These are phyloP conservation scores for Oryctes rhinoceros DNA, from an alignment of 1,140 invertebrate genomes.

Conservation along the genomic window DNA sequence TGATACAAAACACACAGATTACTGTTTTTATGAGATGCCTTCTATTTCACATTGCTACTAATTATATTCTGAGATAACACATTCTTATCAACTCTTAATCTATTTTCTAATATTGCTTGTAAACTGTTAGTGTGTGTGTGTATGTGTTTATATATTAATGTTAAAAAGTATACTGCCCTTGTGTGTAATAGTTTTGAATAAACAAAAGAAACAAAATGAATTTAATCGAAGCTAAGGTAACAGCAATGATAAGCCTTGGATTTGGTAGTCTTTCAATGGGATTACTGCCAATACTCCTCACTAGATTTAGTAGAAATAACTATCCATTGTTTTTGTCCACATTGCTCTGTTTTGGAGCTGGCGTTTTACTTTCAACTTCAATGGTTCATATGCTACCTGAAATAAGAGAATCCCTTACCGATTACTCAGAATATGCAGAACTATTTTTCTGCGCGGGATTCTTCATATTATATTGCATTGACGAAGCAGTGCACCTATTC, in stretches of 20 bases:
- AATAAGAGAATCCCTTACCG: conserved; percentile 59
- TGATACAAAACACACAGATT: no score
- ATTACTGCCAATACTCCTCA: conserved; percentile 70
- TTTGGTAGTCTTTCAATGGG: conserved; percentile 74
- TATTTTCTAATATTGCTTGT: no score
- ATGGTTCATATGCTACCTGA: conserved; percentile 86
- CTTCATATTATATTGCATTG: conserved; percentile 80
- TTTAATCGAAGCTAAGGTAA: conserved; percentile 67
- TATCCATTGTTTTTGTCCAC: conserved; percentile 70
- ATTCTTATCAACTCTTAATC: no score
- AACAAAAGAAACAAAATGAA: conserved; percentile 59
- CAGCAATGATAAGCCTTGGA: conserved; percentile 74
- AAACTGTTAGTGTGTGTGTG: no score
- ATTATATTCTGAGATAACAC: no score
- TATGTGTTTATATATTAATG: no score
- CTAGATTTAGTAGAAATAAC: conserved; percentile 63
- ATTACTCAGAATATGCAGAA: conserved; percentile 67
- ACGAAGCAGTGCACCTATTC: conserved; percentile 76
- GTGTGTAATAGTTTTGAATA: background rate
- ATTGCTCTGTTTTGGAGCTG: conserved; percentile 83
- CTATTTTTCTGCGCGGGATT: conserved; percentile 78
- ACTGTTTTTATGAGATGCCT: no score
- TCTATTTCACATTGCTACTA: no score
- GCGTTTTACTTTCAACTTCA: conserved; percentile 84
- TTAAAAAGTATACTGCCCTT: no score